These are phyloP conservation scores for Lasius fuliginosus DNA, from an alignment of 2,888 invertebrate genomes.

Conservation along the genomic window DNA sequence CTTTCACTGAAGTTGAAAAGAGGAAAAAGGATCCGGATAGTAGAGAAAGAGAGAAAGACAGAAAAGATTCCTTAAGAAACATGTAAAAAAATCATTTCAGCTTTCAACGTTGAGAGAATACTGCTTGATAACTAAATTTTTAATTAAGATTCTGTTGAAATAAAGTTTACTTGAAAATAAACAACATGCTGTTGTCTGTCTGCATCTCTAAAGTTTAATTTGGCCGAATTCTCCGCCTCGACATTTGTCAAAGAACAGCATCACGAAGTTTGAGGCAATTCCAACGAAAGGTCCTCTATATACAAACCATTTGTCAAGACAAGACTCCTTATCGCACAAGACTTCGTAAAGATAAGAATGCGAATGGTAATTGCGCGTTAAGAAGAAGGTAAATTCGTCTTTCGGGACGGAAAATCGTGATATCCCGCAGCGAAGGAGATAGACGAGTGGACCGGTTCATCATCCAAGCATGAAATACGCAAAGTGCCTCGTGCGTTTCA, in stretches of 20 bases:
- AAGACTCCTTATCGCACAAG: constrained; percentile 30
- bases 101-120: background rate
- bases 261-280: constrained; percentile 33
- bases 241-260: constrained; percentile 52
- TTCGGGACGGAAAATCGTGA: constrained; percentile 47
- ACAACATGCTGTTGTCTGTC: constrained; percentile 27
- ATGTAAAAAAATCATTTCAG: constrained; percentile 17
- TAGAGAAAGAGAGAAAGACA: background rate
- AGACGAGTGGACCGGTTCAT: constrained; percentile 52
- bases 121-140: background rate
- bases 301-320: constrained; percentile 35
- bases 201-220: constrained; percentile 35
- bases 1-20: constrained; percentile 60
- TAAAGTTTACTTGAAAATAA: constrained; percentile 30
- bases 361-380: constrained; percentile 32
- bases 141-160: constrained; percentile 32
- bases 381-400: constrained; percentile 22
- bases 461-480: constrained; percentile 60
- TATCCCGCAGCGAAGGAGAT: constrained; percentile 51
- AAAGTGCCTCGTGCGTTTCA: constrained; percentile 52
- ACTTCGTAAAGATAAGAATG: constrained; percentile 32
- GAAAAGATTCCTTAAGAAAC: background rate
- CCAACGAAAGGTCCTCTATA: constrained; percentile 6
- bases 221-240: constrained; percentile 33
- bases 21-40: constrained; percentile 40